A percentile compares a stretch with the other conserved stretches of the same genome.
These are phyloP conservation scores for Eulacestoma nigropectus DNA, from an alignment of 2,113 vertebrate genomes.

Conservation along the genomic window DNA sequence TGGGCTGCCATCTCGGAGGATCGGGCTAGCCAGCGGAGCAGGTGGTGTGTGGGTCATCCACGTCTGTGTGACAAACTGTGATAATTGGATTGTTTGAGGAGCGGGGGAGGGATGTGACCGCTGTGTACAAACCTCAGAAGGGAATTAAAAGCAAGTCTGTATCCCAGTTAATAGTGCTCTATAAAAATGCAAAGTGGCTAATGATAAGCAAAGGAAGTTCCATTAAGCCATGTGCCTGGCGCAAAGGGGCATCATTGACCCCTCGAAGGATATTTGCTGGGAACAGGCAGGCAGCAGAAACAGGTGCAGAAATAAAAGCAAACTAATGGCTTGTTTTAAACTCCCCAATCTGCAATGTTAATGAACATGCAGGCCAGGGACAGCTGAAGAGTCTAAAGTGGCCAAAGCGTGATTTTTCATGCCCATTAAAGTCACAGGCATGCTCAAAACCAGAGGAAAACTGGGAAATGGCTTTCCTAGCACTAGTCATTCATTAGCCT, in stretches of 20 bases:
- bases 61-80: constrained; percentile 28
- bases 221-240: neutral
- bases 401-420: rapidly evolving
- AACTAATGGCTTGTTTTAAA: neutral
- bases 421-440: neutral
- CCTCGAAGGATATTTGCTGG: neutral
- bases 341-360: neutral
- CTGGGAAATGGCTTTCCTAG: neutral
- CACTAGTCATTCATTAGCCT: neutral
- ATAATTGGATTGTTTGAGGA: constrained; percentile 51
- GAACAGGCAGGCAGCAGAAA: constrained; percentile 5
- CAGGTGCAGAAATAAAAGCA: constrained; percentile 48
- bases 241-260: neutral
- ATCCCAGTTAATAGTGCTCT: neutral
- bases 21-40: neutral
- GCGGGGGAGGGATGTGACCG: neutral
- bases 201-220: constrained; percentile 30
- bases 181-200: constrained; percentile 40
- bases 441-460: neutral
- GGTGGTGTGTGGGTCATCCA: neutral
- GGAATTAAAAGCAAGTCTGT: constrained; percentile 30
- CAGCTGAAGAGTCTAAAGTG: neutral
- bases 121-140: constrained; percentile 7
- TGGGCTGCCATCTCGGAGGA: neutral
- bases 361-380: neutral